Conservation (phyloP, 2,113 vertebrate genomes). For the Takifugu bimaculatus region DNA sequence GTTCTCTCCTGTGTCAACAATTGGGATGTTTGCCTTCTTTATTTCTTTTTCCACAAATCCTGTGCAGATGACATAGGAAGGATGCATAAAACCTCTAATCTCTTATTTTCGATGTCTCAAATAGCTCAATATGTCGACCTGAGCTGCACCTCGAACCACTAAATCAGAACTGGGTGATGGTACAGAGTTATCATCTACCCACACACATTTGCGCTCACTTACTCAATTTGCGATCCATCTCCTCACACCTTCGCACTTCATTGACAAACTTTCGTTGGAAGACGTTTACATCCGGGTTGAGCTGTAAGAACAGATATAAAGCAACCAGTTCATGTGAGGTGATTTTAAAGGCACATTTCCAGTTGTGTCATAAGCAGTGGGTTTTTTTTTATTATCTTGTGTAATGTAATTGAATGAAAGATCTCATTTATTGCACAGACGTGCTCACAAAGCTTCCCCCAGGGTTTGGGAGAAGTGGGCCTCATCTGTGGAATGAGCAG, state of each 20-base stretch:
- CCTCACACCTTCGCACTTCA: slow-evolving; percentile 94
- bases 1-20: slow-evolving; percentile 95
- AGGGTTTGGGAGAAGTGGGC: slow-evolving; percentile 19
- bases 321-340: too few relatives aligned
- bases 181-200: too few relatives aligned
- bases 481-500: slow-evolving; percentile 32
- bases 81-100: neutral
- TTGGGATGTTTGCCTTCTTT: slow-evolving; percentile 88
- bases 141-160: too few relatives aligned
- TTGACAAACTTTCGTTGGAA: slow-evolving; percentile 99
- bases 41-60: slow-evolving; percentile 99
- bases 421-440: neutral
- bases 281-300: slow-evolving; percentile 97
- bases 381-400: neutral
- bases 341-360: too few relatives aligned
- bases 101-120: too few relatives aligned
- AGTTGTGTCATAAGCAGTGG: too few relatives aligned
- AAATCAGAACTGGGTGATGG: too few relatives aligned
- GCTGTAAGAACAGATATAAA: slow-evolving; percentile 61
- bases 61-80: slow-evolving; percentile 36
- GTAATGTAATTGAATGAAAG: neutral
- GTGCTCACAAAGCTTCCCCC: slow-evolving; percentile 38
- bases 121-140: too few relatives aligned
- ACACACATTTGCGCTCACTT: slow-evolving; percentile 50
- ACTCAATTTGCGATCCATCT: slow-evolving; percentile 98